These are phyloP conservation scores for Adoxophyes honmai DNA, from an alignment of 1,140 invertebrate species.

Conservation along the genomic window DNA sequence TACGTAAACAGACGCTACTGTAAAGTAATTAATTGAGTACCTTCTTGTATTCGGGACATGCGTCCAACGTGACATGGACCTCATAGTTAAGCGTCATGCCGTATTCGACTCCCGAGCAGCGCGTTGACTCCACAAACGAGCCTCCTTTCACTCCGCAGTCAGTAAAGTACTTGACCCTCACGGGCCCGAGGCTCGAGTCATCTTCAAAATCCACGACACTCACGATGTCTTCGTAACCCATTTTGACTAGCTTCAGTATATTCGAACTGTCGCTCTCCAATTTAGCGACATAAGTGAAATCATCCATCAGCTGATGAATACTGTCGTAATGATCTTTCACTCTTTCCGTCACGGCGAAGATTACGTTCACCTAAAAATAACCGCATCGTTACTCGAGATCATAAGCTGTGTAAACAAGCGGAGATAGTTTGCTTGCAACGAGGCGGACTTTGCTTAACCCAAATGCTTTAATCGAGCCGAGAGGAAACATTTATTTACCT, in stretches of 20 bases:
- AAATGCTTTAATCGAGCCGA: conserved; percentile 26
- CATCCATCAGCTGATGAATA: conserved; percentile 72
- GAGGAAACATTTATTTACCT: conserved; percentile 57
- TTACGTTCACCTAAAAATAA: conserved; percentile 77
- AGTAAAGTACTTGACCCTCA: conserved; percentile 78
- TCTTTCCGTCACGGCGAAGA: conserved; percentile 79
- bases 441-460: conserved; percentile 28
- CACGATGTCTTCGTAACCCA: conserved; percentile 78
- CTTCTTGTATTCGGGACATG: conserved; percentile 68
- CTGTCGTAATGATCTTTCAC: conserved; percentile 76
- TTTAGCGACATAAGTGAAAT: conserved; percentile 78
- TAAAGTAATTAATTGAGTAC: conserved; percentile 32
- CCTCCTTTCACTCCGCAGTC: conserved; percentile 75
- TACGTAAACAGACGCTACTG: conserved; percentile 7
- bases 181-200: conserved; percentile 63
- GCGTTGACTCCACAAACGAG: conserved; percentile 59
- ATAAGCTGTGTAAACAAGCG: conserved; percentile 18
- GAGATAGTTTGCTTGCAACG: conserved; percentile 18
- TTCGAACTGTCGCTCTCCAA: conserved; percentile 79
- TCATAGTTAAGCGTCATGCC: conserved; percentile 78
- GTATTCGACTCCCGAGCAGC: conserved; percentile 76
- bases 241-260: conserved; percentile 79
- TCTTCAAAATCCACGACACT: conserved; percentile 78
- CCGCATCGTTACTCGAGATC: conserved; percentile 12
- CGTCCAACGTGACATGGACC: conserved; percentile 75